Evolutionary conservation across 2,888 invertebrate species (phyloP).

Genomic region (Drosophila mulleri): DNA sequence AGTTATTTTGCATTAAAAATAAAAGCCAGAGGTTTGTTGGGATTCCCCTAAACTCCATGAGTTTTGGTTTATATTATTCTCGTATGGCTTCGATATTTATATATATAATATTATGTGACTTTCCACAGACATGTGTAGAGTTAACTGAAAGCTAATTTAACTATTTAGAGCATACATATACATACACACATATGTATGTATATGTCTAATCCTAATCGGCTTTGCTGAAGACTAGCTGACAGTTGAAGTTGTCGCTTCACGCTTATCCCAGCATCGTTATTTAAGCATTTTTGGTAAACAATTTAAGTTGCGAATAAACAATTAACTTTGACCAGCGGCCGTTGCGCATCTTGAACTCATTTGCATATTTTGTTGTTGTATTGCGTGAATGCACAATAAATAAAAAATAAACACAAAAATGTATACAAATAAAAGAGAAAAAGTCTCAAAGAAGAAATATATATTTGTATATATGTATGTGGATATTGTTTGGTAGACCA

Average conservation of each 20-base stretch:
- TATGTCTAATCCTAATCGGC: neutral
- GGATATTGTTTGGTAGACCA: constrained; percentile 25
- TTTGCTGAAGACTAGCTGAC: neutral
- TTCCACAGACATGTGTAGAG: neutral
- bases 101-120: neutral
- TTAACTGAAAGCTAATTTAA: neutral
- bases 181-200: neutral
- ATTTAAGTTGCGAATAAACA: constrained; percentile 48
- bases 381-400: constrained; percentile 38
- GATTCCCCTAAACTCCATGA: too few relatives aligned
- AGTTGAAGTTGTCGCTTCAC: constrained; percentile 15
- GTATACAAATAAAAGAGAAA: constrained; percentile 29
- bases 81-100: neutral
- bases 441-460: constrained; percentile 30
- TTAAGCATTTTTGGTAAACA: constrained; percentile 43
- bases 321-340: constrained; percentile 40
- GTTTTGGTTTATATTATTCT: neutral
- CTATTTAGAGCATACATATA: neutral
- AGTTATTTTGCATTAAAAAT: neutral
- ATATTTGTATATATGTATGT: constrained; percentile 6
- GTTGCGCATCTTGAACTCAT: constrained; percentile 51
- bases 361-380: constrained; percentile 60
- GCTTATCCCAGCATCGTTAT: constrained; percentile 46
- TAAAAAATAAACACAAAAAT: neutral
- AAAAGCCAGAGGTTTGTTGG: too few relatives aligned